A percentile compares a stretch with the other conserved stretches of the same genome.
These are phyloP conservation scores for Candidula unifasciata DNA, from an alignment of 2,888 invertebrate species.

Conservation along the genomic window DNA sequence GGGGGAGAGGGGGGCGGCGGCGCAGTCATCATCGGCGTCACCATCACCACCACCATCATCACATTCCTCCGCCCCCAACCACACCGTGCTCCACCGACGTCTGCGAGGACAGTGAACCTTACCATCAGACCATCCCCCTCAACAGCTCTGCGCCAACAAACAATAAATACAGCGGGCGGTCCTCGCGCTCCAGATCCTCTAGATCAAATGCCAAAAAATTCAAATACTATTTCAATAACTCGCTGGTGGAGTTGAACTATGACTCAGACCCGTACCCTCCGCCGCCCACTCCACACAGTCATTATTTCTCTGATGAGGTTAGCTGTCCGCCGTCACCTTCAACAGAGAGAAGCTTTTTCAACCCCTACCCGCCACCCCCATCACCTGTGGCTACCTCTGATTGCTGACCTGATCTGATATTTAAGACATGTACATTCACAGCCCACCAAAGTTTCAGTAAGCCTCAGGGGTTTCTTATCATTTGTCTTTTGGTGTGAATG, in stretches of 20 bases:
- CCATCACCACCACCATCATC: slow-evolving; percentile 81
- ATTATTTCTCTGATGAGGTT: slow-evolving; percentile 84
- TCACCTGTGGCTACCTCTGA: slow-evolving; percentile 82
- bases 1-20: slow-evolving; percentile 80
- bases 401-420: slow-evolving; percentile 61
- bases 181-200: slow-evolving; percentile 29
- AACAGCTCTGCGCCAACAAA: slow-evolving; percentile 42
- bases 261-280: slow-evolving; percentile 86
- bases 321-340: slow-evolving; percentile 82
- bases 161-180: slow-evolving; percentile 43
- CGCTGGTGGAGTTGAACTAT: slow-evolving; percentile 78
- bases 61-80: slow-evolving; percentile 84
- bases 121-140: slow-evolving; percentile 55
- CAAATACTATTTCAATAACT: slow-evolving; percentile 63
- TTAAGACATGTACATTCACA: not conserved
- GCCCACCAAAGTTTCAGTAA: slow-evolving; percentile 29
- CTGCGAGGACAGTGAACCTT: slow-evolving; percentile 83
- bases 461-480: slow-evolving; percentile 25
- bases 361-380: slow-evolving; percentile 90
- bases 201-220: slow-evolving; percentile 57
- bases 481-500: slow-evolving; percentile 11
- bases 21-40: slow-evolving; percentile 83
- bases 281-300: slow-evolving; percentile 86
- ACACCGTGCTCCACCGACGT: slow-evolving; percentile 96
- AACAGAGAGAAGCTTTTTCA: slow-evolving; percentile 85